These are phyloP conservation scores for Bostrychus sinensis DNA, from an alignment of 2,113 vertebrate species.

Conservation along the genomic window DNA sequence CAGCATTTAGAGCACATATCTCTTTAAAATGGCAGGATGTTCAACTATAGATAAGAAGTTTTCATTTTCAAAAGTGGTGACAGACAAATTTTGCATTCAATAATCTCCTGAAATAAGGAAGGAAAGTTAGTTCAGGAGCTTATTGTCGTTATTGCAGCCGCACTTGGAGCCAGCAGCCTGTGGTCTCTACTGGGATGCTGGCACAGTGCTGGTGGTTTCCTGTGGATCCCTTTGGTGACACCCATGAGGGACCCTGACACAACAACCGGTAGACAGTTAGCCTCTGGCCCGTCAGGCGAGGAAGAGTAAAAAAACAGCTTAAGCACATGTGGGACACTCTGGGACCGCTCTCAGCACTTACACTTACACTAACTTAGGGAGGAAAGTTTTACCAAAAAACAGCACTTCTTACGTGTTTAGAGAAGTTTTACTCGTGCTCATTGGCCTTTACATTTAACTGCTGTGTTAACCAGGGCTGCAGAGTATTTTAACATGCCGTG, in stretches of 20 bases:
- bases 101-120: background rate
- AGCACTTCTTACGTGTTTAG: slow-evolving; percentile 21
- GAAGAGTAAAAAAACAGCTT: slow-evolving; percentile 70
- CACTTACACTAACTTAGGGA: slow-evolving; percentile 38
- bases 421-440: slow-evolving; percentile 22
- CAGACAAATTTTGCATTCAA: background rate
- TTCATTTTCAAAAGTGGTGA: background rate
- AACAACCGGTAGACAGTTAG: slow-evolving; percentile 79
- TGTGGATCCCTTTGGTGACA: slow-evolving; percentile 76
- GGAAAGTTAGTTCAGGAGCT: background rate
- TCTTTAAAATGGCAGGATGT: background rate
- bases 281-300: slow-evolving; percentile 70
- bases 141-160: slow-evolving; percentile 27
- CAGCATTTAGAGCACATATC: background rate
- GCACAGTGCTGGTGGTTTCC: slow-evolving; percentile 76
- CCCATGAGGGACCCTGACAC: slow-evolving; percentile 73
- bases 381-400: slow-evolving; percentile 42
- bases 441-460: background rate
- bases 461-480: too few relatives aligned
- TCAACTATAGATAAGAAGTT: too few relatives aligned
- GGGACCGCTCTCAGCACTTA: slow-evolving; percentile 65
- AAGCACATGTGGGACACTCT: slow-evolving; percentile 69
- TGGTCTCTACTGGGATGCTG: slow-evolving; percentile 71
- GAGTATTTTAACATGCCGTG: too few relatives aligned
- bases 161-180: slow-evolving; percentile 59